Conservation (phyloP, 2,113 vertebrate genomes). For the Pollimyrus isidori region DNA sequence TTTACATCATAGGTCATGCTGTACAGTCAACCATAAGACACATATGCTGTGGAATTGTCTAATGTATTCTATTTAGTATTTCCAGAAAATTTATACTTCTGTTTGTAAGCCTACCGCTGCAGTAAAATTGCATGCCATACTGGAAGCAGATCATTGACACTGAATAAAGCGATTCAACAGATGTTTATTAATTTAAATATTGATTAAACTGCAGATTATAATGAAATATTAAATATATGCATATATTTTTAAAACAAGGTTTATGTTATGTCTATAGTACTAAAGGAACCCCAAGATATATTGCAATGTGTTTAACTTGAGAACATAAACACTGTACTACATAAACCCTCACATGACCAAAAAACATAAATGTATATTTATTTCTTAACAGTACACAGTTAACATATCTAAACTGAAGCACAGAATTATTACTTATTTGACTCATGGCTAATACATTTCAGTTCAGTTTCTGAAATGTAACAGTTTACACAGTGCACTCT, state of each 20-base stretch:
- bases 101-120: slow-evolving; percentile 1
- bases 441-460: neutral
- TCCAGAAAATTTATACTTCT: neutral
- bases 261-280: neutral
- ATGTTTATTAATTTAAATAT: slow-evolving; percentile 2
- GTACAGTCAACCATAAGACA: slow-evolving; percentile 6
- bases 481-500: neutral
- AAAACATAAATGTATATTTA: neutral
- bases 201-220: neutral
- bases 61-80: neutral
- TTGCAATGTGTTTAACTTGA: neutral
- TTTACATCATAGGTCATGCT: slow-evolving; percentile 4
- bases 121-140: slow-evolving; percentile 10
- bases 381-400: neutral
- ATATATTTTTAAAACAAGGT: neutral
- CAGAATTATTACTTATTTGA: neutral
- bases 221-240: neutral
- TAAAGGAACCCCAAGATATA: neutral
- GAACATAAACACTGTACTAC: neutral
- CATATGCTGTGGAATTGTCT: slow-evolving; percentile 3
- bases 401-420: neutral
- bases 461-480: neutral
- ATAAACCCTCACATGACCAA: neutral
- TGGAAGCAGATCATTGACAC: slow-evolving; percentile 1
- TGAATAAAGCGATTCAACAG: slow-evolving; percentile 10